phyloP scores from a whole-genome alignment of 1,140 invertebrate genomes.

The Parapsyche elsis region DNA sequence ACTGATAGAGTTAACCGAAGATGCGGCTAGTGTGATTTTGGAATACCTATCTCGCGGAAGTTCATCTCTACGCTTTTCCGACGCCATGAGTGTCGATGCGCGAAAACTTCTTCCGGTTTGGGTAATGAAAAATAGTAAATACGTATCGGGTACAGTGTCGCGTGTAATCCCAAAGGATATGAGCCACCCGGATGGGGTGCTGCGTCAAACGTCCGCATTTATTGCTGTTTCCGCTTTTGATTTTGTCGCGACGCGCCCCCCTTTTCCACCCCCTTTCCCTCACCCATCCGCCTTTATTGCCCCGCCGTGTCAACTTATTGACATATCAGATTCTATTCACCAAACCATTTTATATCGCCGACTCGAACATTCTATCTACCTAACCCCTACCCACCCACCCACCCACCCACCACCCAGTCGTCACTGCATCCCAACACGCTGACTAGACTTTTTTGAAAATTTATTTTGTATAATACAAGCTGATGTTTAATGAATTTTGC shows the following conservation, averaged over 20 bases:
- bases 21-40: background rate
- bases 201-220: constrained; percentile 39
- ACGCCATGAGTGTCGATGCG: too few relatives aligned
- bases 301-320: constrained; percentile 48
- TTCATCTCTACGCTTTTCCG: too few relatives aligned
- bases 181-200: background rate
- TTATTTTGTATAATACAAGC: too few relatives aligned
- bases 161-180: constrained; percentile 2
- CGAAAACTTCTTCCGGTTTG: too few relatives aligned
- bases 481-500: too few relatives aligned
- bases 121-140: constrained; percentile 18
- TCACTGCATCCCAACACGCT: background rate
- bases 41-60: too few relatives aligned
- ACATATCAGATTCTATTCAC: constrained; percentile 53
- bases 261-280: background rate
- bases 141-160: constrained; percentile 12
- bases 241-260: constrained; percentile 39
- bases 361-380: constrained; percentile 8
- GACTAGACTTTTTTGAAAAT: too few relatives aligned
- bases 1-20: background rate
- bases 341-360: constrained; percentile 47
- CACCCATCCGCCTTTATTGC: constrained; percentile 42
- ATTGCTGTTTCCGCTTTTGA: constrained; percentile 51
- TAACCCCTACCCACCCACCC: background rate
- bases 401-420: background rate